Evolutionary conservation across 2,113 vertebrate species (phyloP).

Genomic region (Pachyramphus minor): DNA sequence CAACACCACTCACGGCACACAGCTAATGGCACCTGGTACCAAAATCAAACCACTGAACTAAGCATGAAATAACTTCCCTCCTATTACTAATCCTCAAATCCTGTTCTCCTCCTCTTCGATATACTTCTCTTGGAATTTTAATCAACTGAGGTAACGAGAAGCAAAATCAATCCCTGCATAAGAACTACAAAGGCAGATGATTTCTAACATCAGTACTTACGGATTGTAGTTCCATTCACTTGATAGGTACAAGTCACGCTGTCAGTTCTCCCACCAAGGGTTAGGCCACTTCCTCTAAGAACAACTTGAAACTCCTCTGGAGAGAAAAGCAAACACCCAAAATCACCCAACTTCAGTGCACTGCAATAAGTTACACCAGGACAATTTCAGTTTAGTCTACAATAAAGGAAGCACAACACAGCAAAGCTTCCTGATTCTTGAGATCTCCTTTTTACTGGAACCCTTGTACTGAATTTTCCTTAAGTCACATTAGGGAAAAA

Average conservation of each 20-base stretch:
- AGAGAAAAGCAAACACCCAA: slow-evolving; percentile 11
- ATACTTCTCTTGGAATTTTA: not conserved
- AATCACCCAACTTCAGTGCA: not conserved
- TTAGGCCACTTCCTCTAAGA: slow-evolving; percentile 85
- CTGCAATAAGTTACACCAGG: not conserved
- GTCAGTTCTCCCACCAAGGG: slow-evolving; percentile 67
- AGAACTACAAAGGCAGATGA: not conserved
- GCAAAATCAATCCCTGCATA: not conserved
- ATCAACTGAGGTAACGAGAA: not conserved
- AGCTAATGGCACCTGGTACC: not conserved
- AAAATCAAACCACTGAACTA: not conserved
- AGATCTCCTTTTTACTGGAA: not conserved
- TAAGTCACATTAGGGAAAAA: not conserved
- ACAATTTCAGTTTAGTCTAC: not conserved
- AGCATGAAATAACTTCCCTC: not conserved
- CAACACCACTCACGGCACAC: not conserved
- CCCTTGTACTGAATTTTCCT: not conserved
- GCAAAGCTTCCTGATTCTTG: not conserved
- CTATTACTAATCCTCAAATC: not conserved
- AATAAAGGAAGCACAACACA: not conserved
- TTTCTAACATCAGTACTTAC: slow-evolving; percentile 71
- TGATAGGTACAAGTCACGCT: slow-evolving; percentile 80
- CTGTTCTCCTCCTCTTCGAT: not conserved
- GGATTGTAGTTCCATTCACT: slow-evolving; percentile 75
- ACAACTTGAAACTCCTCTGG: slow-evolving; percentile 91